These are phyloP conservation scores for Rousettus madagascariensis DNA, from an alignment of 2,797 vertebrate species.

Conservation along the genomic window DNA sequence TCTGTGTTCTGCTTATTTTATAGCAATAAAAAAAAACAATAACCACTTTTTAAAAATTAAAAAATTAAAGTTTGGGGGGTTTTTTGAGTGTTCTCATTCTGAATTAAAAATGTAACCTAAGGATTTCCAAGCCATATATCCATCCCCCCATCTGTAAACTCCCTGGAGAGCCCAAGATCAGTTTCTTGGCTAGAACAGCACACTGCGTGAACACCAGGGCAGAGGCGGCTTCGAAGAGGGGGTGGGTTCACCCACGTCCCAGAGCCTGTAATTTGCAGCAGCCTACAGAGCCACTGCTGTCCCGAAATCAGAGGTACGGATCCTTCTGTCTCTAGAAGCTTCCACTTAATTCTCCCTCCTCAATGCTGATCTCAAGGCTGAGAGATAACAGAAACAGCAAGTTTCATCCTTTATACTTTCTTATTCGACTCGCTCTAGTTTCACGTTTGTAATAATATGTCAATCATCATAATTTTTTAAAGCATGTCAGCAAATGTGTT, in stretches of 20 bases:
- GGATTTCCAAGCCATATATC: not conserved
- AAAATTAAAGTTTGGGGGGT: not conserved
- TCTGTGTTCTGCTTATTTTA: not conserved
- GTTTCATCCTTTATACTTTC: conserved; percentile 18
- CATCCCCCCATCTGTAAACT: not conserved
- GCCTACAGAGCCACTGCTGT: rapidly evolving
- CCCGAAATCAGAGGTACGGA: not conserved
- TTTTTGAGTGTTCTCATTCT: not conserved
- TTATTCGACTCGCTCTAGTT: conserved; percentile 23
- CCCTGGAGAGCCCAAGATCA: not conserved
- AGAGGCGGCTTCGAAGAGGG: not conserved
- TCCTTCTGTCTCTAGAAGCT: not conserved
- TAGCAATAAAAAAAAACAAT: not conserved
- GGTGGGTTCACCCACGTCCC: rapidly evolving
- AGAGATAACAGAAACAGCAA: not conserved
- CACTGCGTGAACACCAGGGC: not conserved
- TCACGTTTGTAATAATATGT: not conserved
- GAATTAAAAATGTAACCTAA: not conserved
- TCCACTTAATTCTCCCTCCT: not conserved
- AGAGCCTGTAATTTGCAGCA: not conserved
- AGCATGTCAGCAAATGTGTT: not conserved
- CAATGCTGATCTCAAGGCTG: not conserved
- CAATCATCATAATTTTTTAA: not conserved
- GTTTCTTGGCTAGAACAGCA: not conserved
- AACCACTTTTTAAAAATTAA: not conserved